phyloP scores from a whole-genome alignment of 2,888 invertebrate genomes.

The Calephelis perditalis region DNA sequence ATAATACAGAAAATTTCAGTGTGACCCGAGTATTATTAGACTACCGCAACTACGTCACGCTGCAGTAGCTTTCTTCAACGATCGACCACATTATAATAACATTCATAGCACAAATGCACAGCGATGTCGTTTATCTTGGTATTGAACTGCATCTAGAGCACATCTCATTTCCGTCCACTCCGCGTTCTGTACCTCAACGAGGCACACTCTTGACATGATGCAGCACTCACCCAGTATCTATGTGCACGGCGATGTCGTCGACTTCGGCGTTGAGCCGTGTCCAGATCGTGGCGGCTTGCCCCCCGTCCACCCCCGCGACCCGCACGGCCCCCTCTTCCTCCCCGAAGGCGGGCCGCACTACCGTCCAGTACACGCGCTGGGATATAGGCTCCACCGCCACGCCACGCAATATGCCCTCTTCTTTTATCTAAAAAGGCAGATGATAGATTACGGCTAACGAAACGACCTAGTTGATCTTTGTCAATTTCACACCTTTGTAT shows the following conservation, averaged over 20 bases:
- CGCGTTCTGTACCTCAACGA: too few species aligned
- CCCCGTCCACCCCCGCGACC: constrained; percentile 76
- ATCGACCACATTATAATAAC: too few species aligned
- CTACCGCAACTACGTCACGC: too few species aligned
- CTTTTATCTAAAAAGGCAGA: constrained; percentile 36
- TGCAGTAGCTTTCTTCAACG: too few species aligned
- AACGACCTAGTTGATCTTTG: constrained; percentile 44
- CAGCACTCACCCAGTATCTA: constrained; percentile 70
- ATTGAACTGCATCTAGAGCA: too few species aligned
- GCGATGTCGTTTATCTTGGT: background rate
- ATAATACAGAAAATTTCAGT: too few species aligned
- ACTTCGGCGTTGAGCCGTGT: constrained; percentile 78
- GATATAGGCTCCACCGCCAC: constrained; percentile 85
- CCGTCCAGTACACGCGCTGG: constrained; percentile 84
- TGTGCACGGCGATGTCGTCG: constrained; percentile 83
- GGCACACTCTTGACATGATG: background rate
- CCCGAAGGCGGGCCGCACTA: constrained; percentile 41
- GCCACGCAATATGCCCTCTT: constrained; percentile 82
- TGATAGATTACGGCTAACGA: background rate
- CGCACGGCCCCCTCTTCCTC: constrained; percentile 38
- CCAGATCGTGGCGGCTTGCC: constrained; percentile 73
- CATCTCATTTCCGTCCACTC: too few species aligned
- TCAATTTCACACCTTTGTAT: background rate
- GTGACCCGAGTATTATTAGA: too few species aligned
- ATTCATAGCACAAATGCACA: background rate